Percentiles rank a stretch among this genome's conserved stretches.
phyloP scores from a whole-genome alignment of 2,113 vertebrate genomes.

The Nestor notabilis region DNA sequence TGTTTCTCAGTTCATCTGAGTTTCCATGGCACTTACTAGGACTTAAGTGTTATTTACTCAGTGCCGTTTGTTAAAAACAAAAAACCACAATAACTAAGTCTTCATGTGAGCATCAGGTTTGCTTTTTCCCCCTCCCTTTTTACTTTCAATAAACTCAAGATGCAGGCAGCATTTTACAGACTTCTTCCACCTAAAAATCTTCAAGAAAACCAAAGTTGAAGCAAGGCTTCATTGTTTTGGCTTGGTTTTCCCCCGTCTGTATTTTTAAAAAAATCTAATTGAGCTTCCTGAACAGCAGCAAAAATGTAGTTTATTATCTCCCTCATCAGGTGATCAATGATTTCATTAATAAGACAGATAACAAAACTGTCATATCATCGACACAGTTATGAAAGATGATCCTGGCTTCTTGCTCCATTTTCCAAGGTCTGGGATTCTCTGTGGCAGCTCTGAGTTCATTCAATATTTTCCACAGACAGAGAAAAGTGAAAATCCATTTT shows the following conservation, averaged over 20 bases:
- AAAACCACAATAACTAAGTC: not conserved
- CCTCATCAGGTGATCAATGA: constrained; percentile 99
- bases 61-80: not conserved
- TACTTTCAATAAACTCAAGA: not conserved
- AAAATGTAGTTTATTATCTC: constrained; percentile 92
- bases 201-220: constrained; percentile 51
- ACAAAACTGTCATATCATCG: constrained; percentile 91
- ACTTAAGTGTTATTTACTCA: constrained; percentile 56
- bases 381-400: constrained; percentile 96
- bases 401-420: constrained; percentile 85
- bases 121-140: not conserved
- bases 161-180: not conserved
- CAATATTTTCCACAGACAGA: constrained; percentile 90
- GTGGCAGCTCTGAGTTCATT: constrained; percentile 85
- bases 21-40: constrained; percentile 43
- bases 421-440: constrained; percentile 81
- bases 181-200: not conserved
- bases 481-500: constrained; percentile 99
- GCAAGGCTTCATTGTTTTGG: constrained; percentile 23
- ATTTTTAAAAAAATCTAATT: constrained; percentile 75
- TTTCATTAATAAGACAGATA: constrained; percentile 99
- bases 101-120: not conserved
- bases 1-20: constrained; percentile 52
- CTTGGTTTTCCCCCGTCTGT: not conserved
- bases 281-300: constrained; percentile 67